Evolutionary conservation across 2,113 vertebrate genomes (phyloP).

Genomic region (Mirounga angustirostris): DNA sequence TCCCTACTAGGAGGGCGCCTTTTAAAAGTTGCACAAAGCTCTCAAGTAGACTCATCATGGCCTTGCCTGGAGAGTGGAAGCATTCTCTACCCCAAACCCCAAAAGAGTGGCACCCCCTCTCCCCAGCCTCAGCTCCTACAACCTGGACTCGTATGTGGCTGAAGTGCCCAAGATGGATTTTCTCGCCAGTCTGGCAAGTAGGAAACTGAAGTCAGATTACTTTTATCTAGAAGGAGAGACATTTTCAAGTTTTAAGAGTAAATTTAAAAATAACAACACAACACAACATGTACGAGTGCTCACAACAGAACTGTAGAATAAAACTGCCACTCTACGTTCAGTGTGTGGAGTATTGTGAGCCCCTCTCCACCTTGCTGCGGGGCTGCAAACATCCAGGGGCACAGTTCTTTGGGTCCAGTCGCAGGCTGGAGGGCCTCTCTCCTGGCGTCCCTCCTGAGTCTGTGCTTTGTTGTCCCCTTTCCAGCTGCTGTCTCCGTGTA

Average conservation of each 20-base stretch:
- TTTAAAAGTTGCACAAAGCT: neutral
- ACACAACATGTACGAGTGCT: neutral
- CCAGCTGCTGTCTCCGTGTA: neutral
- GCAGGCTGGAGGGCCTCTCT: neutral
- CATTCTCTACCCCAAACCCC: too few relatives aligned
- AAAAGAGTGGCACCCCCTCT: neutral
- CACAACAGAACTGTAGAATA: neutral
- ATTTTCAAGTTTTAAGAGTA: neutral
- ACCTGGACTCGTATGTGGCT: neutral
- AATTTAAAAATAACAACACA: neutral
- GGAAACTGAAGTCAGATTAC: neutral
- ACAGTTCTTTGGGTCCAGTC: neutral
- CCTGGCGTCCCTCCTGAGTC: neutral
- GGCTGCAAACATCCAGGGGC: neutral
- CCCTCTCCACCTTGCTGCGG: neutral
- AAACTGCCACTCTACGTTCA: neutral
- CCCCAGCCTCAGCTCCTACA: neutral
- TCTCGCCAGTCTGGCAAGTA: neutral
- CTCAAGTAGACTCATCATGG: neutral
- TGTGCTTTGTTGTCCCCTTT: neutral
- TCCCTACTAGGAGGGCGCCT: neutral
- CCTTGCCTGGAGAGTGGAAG: neutral
- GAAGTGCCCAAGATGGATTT: neutral
- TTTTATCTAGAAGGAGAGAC: neutral
- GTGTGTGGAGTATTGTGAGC: neutral